Conservation (phyloP, 2,113 vertebrate species). For the Ctenodactylus gundi region DNA sequence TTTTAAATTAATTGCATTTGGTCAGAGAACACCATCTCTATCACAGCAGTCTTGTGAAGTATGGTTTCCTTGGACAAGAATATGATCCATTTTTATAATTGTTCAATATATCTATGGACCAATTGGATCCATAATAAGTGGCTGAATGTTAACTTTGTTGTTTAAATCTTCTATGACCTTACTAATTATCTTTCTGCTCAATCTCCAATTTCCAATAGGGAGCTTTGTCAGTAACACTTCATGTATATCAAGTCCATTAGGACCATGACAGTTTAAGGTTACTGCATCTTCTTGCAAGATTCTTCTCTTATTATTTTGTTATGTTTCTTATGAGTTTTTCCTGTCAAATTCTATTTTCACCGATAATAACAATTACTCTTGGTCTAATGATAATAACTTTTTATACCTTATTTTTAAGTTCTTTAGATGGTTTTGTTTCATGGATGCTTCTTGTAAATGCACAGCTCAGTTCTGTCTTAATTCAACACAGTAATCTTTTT, state of each 20-base stretch:
- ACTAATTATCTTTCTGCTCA: conserved; percentile 6
- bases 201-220: conserved; percentile 26
- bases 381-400: neutral
- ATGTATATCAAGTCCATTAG: neutral
- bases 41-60: neutral
- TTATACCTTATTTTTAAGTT: neutral
- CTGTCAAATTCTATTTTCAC: neutral
- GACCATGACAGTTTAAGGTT: neutral
- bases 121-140: neutral
- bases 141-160: neutral
- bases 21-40: conserved; percentile 31
- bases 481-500: neutral
- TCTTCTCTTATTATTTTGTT: neutral
- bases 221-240: neutral
- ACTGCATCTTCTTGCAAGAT: neutral
- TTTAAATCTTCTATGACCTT: neutral
- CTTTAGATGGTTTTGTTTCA: neutral
- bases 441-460: neutral
- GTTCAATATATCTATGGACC: neutral
- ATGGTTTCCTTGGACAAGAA: neutral
- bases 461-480: neutral
- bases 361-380: neutral
- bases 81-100: neutral
- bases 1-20: conserved; percentile 39
- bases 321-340: neutral